Evolutionary conservation across 2,113 vertebrate genomes (phyloP).

Genomic region (Tetrax tetrax): DNA sequence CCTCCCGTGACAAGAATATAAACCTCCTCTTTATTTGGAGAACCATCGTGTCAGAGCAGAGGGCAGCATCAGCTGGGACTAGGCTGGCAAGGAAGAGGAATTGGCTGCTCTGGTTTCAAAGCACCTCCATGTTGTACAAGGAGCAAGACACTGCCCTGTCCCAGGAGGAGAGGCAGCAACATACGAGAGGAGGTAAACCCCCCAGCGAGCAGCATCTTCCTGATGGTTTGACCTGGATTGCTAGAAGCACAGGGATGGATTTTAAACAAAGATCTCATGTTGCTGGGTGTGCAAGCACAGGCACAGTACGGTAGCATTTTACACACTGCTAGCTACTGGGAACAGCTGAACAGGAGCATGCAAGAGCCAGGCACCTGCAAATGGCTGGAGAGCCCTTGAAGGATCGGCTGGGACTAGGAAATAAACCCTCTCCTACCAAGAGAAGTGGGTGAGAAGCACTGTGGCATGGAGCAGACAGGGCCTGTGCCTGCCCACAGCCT

Average conservation of each 20-base stretch:
- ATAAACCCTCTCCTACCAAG: background rate
- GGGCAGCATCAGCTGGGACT: background rate
- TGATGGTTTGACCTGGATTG: background rate
- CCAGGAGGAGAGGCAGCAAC: background rate
- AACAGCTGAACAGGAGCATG: background rate
- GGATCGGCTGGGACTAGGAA: background rate
- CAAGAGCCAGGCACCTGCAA: background rate
- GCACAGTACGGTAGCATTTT: background rate
- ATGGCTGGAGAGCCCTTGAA: background rate
- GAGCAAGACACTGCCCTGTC: background rate
- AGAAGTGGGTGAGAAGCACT: background rate
- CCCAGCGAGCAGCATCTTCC: fast-evolving
- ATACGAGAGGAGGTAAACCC: background rate
- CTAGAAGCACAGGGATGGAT: background rate
- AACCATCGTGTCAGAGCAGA: background rate
- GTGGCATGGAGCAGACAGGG: fast-evolving
- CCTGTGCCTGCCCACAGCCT: fast-evolving
- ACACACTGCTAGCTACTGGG: background rate
- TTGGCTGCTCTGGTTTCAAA: background rate
- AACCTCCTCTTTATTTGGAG: background rate
- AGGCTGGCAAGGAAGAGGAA: background rate
- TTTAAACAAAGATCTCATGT: background rate
- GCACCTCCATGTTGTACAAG: background rate
- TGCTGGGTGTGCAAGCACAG: background rate
- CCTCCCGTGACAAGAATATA: background rate